phyloP scores from a whole-genome alignment of 2,888 invertebrate genomes.

The Caenorhabditis panamensis region DNA sequence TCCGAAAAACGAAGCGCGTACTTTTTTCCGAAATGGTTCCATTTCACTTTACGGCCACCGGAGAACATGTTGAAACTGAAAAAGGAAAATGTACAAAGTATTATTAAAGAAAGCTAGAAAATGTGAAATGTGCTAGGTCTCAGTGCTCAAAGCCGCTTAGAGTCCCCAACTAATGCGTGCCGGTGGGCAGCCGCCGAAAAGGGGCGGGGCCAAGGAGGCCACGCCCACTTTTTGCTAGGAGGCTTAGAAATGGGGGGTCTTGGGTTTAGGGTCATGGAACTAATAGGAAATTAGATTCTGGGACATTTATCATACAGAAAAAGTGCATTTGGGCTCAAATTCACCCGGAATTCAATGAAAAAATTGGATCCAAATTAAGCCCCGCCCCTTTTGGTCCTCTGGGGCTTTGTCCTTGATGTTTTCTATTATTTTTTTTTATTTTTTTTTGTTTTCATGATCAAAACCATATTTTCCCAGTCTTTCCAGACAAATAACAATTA shows the following conservation, averaged over 20 bases:
- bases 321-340: too few species aligned
- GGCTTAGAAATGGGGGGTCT: background rate
- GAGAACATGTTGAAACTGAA: slow-evolving; percentile 77
- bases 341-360: too few species aligned
- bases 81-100: background rate
- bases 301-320: too few species aligned
- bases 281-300: too few species aligned
- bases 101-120: background rate
- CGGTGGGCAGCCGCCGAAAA: background rate
- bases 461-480: too few species aligned
- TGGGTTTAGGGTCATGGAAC: too few species aligned
- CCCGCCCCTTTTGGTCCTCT: slow-evolving; percentile 11
- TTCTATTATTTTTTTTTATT: too few species aligned
- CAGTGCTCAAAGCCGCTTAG: background rate
- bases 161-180: background rate
- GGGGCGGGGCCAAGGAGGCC: slow-evolving; percentile 27
- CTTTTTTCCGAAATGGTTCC: slow-evolving; percentile 80
- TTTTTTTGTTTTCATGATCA: too few species aligned
- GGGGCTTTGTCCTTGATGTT: too few species aligned
- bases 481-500: too few species aligned
- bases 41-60: slow-evolving; percentile 75
- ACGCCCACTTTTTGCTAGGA: slow-evolving; percentile 10
- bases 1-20: slow-evolving; percentile 74
- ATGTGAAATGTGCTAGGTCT: background rate
- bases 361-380: too few species aligned